Evolutionary conservation across 2,113 vertebrate genomes (phyloP), one percentile per base, ranked within the genome.

Genomic region (Athene noctua): DNA sequence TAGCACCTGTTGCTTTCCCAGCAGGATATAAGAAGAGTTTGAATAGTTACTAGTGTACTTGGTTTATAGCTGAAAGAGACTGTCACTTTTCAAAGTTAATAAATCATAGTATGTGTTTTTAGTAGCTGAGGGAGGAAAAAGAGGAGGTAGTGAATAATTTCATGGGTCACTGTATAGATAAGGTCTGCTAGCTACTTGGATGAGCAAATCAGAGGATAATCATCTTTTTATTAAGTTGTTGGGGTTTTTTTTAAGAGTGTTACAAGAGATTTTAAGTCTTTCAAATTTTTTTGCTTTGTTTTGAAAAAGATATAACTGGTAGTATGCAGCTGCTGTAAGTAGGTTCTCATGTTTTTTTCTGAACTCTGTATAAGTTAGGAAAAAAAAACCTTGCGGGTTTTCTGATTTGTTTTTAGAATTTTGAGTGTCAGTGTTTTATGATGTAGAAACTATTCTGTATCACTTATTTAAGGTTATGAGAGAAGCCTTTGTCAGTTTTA

Each of bases 381-480:
- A 26, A 71, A 71, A 79, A 49, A 23, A 46, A 49, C 2, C 4
- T 4, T 46, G 11, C 38, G 17, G 9, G 3, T 1, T 52, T 67
- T 80, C 73, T 62, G 0, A 29, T 86, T 77, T 87, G 26, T 52
- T 85, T 95, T 86, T 88, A 92, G 62, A 49, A 61, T 68, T 81
- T 13, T 65, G 18, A 58, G 32, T 42, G 49, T 90, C 58, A 62
- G 26, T 73, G 42, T 88, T 86, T 94, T 87, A 93, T 77, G 42
- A 85, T 55, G 70, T 5, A 87, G 81, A 82, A 90, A 46, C 36
- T 67, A 87, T 85, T 95, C n/a, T 91, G 49, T 49, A 46, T 92
- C 74, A 91, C 85, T 95, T 94, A 82, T 91, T 96, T 94, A 92
- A 93, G 66, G 84, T 88, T 91, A 92, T 77, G 73, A 88, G 66